Conservation (phyloP, 1,140 invertebrate genomes). For the Parapsyche elsis region DNA sequence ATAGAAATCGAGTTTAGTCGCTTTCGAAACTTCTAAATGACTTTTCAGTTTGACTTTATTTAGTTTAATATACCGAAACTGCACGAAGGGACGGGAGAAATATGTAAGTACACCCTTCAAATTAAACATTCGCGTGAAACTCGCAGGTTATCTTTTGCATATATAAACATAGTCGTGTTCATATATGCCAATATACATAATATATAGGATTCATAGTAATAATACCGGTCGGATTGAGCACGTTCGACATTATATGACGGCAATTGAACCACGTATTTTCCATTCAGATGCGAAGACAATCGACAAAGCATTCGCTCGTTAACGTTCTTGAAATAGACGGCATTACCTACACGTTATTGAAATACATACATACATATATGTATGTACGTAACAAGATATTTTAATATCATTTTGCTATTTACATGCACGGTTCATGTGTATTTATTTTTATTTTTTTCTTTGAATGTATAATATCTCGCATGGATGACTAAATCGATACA, state of each 20-base stretch:
- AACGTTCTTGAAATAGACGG: slow-evolving; percentile 13
- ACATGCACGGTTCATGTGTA: too few species aligned
- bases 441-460: too few species aligned
- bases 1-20: slow-evolving; percentile 1
- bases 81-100: neutral
- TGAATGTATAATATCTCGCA: too few species aligned
- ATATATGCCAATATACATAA: too few species aligned
- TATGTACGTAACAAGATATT: too few species aligned
- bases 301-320: slow-evolving; percentile 30
- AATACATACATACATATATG: too few species aligned
- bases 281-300: slow-evolving; percentile 39
- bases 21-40: slow-evolving; percentile 22
- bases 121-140: slow-evolving; percentile 11
- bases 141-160: too few species aligned
- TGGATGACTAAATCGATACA: too few species aligned
- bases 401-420: too few species aligned
- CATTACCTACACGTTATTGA: too few species aligned
- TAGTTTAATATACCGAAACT: neutral
- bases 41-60: slow-evolving; percentile 30
- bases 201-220: too few species aligned
- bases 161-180: too few species aligned
- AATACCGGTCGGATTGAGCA: neutral
- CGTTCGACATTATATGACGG: neutral
- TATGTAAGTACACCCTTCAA: neutral
- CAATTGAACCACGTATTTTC: slow-evolving; percentile 27